Evolutionary conservation across 2,113 vertebrate species (phyloP).

Genomic region (Myotis lucifugus): DNA sequence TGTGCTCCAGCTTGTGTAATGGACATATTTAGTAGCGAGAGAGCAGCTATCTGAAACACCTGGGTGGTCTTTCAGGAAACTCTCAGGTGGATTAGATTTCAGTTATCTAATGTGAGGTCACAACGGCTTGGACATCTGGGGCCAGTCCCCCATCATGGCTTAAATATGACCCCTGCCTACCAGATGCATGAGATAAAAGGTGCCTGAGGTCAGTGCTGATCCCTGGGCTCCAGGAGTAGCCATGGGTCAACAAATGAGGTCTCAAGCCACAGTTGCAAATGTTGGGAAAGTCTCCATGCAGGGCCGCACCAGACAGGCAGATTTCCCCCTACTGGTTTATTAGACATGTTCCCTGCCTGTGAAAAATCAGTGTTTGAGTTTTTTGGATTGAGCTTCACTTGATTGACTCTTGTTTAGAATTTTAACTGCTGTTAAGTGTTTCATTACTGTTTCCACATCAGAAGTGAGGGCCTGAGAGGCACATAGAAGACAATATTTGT

Average conservation of each 20-base stretch:
- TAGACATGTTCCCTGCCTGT: background rate
- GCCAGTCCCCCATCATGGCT: conserved; percentile 7
- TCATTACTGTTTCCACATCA: background rate
- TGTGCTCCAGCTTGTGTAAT: conserved; percentile 59
- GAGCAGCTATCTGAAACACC: conserved; percentile 60
- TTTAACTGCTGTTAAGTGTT: conserved; percentile 9
- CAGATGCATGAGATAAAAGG: conserved; percentile 2
- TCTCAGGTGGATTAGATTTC: conserved; percentile 66
- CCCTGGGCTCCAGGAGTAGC: background rate
- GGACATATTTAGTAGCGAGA: conserved; percentile 50
- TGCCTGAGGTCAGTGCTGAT: background rate
- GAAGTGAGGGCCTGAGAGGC: background rate
- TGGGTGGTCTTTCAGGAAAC: conserved; percentile 68
- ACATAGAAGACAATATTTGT: background rate
- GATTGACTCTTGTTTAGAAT: conserved; percentile 49
- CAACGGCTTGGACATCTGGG: conserved; percentile 58
- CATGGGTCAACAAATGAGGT: conserved; percentile 30
- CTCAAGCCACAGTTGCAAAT: conserved; percentile 1
- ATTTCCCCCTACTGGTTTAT: background rate
- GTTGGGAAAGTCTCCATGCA: background rate
- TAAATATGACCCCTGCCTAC: conserved; percentile 31
- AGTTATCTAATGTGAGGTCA: conserved; percentile 63
- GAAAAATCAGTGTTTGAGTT: background rate
- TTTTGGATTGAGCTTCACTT: background rate
- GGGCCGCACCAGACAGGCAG: background rate